Evolutionary conservation across 1,140 invertebrate species (phyloP), one percentile per base, ranked within the genome.

Genomic region (Notospermus geniculatus): DNA sequence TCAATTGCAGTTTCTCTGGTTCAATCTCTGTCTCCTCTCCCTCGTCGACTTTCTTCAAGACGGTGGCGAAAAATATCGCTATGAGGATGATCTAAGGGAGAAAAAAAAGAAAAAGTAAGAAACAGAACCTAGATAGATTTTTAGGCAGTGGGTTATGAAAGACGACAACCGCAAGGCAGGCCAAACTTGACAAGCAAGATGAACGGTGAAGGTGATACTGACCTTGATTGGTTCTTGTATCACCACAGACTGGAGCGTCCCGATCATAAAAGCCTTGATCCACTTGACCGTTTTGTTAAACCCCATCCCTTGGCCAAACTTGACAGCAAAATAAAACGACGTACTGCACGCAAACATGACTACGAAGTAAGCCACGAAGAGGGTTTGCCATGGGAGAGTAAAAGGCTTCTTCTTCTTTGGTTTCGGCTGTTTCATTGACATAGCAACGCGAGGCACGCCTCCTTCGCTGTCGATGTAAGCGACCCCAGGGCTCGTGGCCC

Each of bases 151-250:
- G 15, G 15, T 7, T 36, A 36, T 7, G 4, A 36, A 15, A 15
- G 4, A 4, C 15, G 32, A 7, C 32, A 36, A 36, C 5, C 32
- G 32, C 15, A 36, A 4, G 32, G 32, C 32, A 36, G 32, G 32
- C 32, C 15, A 36, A 36, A 36, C 32, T 36, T 4, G 4, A 15
- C 32, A 36, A 36, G 4, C 4, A 36, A 36, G 32, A 7, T 15
- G 32, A n/a, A 7, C 15, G 32, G 4, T 36, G 32, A 4, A 36
- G 32, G 15, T 15, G 4, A 7, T 36, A 36, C 5, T 36, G 32
- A 73, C 71, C 65, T 75, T 75, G 4, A 74, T 27, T 41, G 72
- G 72, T 41, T 74, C 71, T 25, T 62, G 66, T 36, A 74, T 60
- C 39, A 73, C 59, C 5, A 74, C 61, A 0, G 69, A 71, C 36